phyloP scores from a whole-genome alignment of 64 coral and sea anemone genomes.

The Montipora efflorescens region DNA sequence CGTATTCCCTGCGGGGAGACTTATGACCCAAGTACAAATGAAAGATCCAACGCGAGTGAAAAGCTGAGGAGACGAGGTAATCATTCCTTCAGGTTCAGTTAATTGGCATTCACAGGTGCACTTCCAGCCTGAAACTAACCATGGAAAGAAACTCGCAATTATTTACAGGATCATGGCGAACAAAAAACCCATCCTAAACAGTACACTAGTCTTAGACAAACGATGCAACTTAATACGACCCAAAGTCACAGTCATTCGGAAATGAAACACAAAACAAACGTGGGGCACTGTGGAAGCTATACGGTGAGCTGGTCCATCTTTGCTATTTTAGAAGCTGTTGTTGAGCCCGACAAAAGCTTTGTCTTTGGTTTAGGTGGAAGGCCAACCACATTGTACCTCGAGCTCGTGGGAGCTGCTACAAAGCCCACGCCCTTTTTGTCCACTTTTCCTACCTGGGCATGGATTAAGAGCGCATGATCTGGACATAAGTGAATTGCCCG shows the following conservation, averaged over 20 bases:
- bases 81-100: conserved; percentile 79
- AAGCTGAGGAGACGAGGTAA: conserved; percentile 90
- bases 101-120: conserved; percentile 87
- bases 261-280: too few species aligned
- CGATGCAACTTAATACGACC: too few species aligned
- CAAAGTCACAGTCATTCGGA: too few species aligned
- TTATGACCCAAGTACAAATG: conserved; percentile 80
- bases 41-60: conserved; percentile 38
- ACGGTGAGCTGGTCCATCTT: too few species aligned
- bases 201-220: too few species aligned
- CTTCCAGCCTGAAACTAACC: conserved; percentile 53
- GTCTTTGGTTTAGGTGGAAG: too few species aligned
- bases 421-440: too few species aligned
- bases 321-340: too few species aligned
- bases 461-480: conserved; percentile 69
- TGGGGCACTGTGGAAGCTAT: too few species aligned
- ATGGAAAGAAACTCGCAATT: neutral
- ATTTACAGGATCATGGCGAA: neutral
- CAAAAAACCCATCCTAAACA: neutral
- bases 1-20: conserved; percentile 26
- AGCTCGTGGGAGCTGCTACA: too few species aligned
- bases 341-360: too few species aligned
- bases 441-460: conserved; percentile 74
- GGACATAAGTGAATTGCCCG: conserved; percentile 52
- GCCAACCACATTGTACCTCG: too few species aligned